Evolutionary conservation across 2,888 invertebrate genomes (phyloP).

Genomic region (Bunonema sp.): DNA sequence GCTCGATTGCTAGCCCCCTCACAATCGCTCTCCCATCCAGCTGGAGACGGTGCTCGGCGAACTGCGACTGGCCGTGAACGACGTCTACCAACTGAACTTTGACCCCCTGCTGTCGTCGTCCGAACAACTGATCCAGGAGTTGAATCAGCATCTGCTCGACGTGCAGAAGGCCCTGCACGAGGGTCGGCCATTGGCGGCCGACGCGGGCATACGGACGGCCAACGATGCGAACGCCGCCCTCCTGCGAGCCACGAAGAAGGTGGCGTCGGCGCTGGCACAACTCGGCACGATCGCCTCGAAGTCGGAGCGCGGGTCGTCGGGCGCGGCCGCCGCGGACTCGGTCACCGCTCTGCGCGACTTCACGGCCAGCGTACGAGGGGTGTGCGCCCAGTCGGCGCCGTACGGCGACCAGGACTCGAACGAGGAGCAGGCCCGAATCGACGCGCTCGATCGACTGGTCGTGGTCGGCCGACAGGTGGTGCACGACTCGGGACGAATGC

Average conservation of each 20-base stretch:
- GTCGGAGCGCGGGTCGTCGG: too few species aligned
- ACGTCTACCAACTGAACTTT: slow-evolving; percentile 55
- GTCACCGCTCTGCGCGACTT: slow-evolving; percentile 29
- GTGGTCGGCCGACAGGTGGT: slow-evolving; percentile 33
- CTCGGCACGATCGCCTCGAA: too few species aligned
- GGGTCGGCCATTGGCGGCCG: too few species aligned
- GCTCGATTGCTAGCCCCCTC: too few species aligned
- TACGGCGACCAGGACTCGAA: too few species aligned
- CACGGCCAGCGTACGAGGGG: slow-evolving; percentile 21
- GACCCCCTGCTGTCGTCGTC: slow-evolving; percentile 27
- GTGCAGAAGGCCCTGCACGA: slow-evolving; percentile 61
- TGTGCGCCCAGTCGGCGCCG: too few species aligned
- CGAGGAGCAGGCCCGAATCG: slow-evolving; percentile 20
- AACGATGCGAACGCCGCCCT: too few species aligned
- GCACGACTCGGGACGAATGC: slow-evolving; percentile 33
- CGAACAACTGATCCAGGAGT: slow-evolving; percentile 33
- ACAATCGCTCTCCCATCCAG: slow-evolving; percentile 57
- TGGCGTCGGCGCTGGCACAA: too few species aligned
- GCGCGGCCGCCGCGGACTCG: slow-evolving; percentile 31
- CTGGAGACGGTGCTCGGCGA: slow-evolving; percentile 54
- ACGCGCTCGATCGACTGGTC: slow-evolving; percentile 20
- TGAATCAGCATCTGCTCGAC: slow-evolving; percentile 68
- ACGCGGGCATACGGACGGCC: too few species aligned
- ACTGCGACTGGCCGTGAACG: slow-evolving; percentile 52
- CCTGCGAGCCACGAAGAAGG: too few species aligned